Base-by-base conservation (phyloP, 2,797 vertebrate species). In the Pseudocheirus occidentalis region DNA sequence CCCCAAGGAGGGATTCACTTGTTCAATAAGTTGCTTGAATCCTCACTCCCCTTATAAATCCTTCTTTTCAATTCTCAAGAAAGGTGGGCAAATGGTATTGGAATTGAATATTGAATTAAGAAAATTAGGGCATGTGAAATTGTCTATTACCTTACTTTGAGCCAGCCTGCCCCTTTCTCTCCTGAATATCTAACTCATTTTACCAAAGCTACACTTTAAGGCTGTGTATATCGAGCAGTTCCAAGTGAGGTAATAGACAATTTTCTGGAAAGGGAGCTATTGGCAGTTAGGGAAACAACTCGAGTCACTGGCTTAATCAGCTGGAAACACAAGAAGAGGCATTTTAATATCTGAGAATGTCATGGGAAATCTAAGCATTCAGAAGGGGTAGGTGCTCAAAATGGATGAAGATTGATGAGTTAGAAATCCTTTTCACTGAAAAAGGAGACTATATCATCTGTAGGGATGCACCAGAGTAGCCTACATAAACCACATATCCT, bases 231-330 rank as follows among this genome's bases (percentile, higher is more conserved):
- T 46, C 46, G 66, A 81, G 6, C 10, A 28, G 40, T 28, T 87
- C 73, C 93, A 89, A 87, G 50, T 52, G 95, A 59, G 89, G 92
- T 57, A 81, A 52, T 62, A 55, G n/a, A 27, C 4, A 13, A 52
- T 93, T 90, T 93, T 96, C 91, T 95, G 57, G 92, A 93, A 94
- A 96, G 34, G 54, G 4, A 40, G 34, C 91, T n/a, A 58, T 91
- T 29, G 59, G 55, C 46, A n/a, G 90, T 55, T 58, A 50, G 90
- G 90, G 59, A 91, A 92, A 55, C n/a, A 95, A 58, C 90, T 40
- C 24, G 92, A 91, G 50, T 55, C 0, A 5, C 55, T 31, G 31
- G 94, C 52, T 92, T 58, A 40, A 52, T 94, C 50, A 58, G 92
- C 58, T 92, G 54, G 90, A 87, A 92, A 50, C 57, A 91, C 27